Evolutionary conservation across 2,797 vertebrate species (phyloP).

Genomic region (Cuniculus paca): DNA sequence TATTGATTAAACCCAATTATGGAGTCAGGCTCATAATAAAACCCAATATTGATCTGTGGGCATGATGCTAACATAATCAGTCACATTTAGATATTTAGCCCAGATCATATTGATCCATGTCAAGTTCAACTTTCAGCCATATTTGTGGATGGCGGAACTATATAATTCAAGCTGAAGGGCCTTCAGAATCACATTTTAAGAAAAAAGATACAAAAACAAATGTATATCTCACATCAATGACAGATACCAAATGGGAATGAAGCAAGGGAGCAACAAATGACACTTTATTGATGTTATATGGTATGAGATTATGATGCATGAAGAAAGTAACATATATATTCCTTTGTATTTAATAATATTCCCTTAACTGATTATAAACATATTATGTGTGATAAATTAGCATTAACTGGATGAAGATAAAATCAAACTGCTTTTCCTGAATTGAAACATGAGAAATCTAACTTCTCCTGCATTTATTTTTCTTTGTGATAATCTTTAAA

Average conservation of each 20-base stretch:
- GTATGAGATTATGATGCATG: conserved; percentile 75
- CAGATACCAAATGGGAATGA: conserved; percentile 90
- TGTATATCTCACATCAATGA: conserved; percentile 93
- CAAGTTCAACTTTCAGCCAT: conserved; percentile 98
- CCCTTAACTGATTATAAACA: conserved; percentile 72
- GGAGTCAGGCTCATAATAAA: conserved; percentile 92
- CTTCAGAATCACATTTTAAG: conserved; percentile 86
- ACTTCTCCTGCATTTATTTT: conserved; percentile 12
- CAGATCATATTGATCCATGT: conserved; percentile 97
- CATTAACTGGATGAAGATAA: conserved; percentile 62
- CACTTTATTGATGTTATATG: conserved; percentile 88
- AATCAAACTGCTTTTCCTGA: conserved; percentile 34
- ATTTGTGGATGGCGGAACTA: conserved; percentile 92
- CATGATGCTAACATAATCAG: conserved; percentile 95
- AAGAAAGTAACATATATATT: conserved; percentile 70
- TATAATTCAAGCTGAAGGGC: conserved; percentile 94
- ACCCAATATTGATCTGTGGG: conserved; percentile 96
- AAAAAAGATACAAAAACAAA: conserved; percentile 88
- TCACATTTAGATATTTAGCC: conserved; percentile 95
- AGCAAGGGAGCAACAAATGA: conserved; percentile 89
- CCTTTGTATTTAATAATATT: conserved; percentile 74
- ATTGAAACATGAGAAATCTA: conserved; percentile 36
- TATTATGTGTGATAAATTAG: conserved; percentile 62
- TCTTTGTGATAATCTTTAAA: background rate
- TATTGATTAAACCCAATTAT: conserved; percentile 97